A percentile compares a stretch with the other conserved stretches of the same genome.
These are phyloP conservation scores for Rhopalosiphum nymphaeae DNA, from an alignment of 2,888 invertebrate species.

Conservation along the genomic window DNA sequence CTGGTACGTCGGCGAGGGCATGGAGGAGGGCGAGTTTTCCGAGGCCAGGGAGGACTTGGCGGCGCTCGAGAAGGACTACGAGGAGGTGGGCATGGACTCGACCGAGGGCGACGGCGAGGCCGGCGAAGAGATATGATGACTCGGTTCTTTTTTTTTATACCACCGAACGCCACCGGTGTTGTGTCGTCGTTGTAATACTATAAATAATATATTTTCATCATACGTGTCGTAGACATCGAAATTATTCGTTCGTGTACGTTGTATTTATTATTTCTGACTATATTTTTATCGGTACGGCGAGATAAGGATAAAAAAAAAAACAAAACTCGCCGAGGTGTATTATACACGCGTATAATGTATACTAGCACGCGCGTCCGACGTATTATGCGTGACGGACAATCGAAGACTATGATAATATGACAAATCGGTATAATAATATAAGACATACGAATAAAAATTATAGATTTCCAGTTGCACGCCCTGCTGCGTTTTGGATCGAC, in stretches of 20 bases:
- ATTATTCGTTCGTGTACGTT: not conserved
- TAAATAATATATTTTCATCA: not conserved
- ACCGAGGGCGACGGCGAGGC: conserved; percentile 78
- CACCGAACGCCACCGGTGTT: conserved; percentile 20
- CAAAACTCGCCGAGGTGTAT: too few species aligned
- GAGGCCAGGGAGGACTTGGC: conserved; percentile 84
- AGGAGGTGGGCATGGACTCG: conserved; percentile 79
- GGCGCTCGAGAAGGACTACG: conserved; percentile 80
- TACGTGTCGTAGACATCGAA: not conserved
- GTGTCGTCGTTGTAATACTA: not conserved
- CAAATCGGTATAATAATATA: too few species aligned
- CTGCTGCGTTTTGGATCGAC: not conserved
- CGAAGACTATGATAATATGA: too few species aligned
- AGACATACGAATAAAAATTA: not conserved
- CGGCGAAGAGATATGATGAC: conserved; percentile 68
- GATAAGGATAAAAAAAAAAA: too few species aligned
- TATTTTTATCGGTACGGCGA: not conserved
- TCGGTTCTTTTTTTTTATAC: too few species aligned
- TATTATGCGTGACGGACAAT: too few species aligned
- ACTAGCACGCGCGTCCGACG: too few species aligned
- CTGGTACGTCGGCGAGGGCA: conserved; percentile 85
- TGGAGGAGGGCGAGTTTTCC: conserved; percentile 85
- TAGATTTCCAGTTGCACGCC: not conserved
- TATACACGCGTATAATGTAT: too few species aligned
- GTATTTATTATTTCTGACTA: not conserved